A percentile compares a stretch with the other conserved stretches of the same genome.
phyloP scores from a whole-genome alignment of 35 echinoderm and acorn worm species.

The Apostichopus japonicus region DNA sequence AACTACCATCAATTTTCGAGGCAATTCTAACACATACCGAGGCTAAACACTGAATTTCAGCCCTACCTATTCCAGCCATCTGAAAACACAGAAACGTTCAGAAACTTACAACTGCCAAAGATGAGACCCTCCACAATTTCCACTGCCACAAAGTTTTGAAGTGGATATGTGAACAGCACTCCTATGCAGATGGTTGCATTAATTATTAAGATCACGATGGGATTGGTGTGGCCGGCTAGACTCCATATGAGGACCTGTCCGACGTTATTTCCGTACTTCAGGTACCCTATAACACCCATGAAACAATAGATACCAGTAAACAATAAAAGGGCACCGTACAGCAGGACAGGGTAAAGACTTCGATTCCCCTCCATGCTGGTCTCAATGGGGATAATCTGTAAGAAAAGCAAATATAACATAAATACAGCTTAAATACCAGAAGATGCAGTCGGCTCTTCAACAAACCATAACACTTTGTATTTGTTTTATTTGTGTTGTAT shows the following conservation, averaged over 20 bases:
- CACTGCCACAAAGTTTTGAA: slow-evolving; percentile 84
- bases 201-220: slow-evolving; percentile 42
- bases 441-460: too few species aligned
- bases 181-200: slow-evolving; percentile 69
- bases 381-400: slow-evolving; percentile 95
- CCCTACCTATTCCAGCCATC: background rate
- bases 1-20: background rate
- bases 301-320: slow-evolving; percentile 75
- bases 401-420: background rate
- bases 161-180: slow-evolving; percentile 82
- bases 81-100: background rate
- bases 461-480: too few species aligned
- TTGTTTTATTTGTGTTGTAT: too few species aligned
- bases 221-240: slow-evolving; percentile 20
- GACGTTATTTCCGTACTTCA: slow-evolving; percentile 67
- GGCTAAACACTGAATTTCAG: background rate
- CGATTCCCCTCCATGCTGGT: slow-evolving; percentile 91
- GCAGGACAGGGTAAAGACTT: slow-evolving; percentile 70
- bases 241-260: slow-evolving; percentile 86
- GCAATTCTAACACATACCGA: background rate
- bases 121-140: slow-evolving; percentile 77
- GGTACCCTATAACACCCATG: slow-evolving; percentile 85
- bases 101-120: slow-evolving; percentile 66
- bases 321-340: slow-evolving; percentile 67
- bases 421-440: too few species aligned